A percentile compares a stretch with the other conserved stretches of the same genome.
These are phyloP conservation scores for Philypnodon macrostomus DNA, from an alignment of 2,797 vertebrate genomes.

Conservation along the genomic window DNA sequence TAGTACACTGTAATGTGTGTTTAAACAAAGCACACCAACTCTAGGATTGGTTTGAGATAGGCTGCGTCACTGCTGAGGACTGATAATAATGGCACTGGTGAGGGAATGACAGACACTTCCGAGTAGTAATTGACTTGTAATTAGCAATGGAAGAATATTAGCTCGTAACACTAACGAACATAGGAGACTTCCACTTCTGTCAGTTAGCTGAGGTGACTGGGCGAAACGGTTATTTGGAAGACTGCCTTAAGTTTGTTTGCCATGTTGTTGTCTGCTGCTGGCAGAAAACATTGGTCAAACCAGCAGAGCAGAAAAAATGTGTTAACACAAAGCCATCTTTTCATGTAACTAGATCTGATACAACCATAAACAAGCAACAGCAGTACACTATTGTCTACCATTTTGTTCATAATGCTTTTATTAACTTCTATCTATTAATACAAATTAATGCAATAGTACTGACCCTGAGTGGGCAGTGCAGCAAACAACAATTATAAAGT, in stretches of 20 bases:
- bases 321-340: slow-evolving; percentile 46
- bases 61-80: slow-evolving; percentile 29
- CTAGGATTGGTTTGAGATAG: slow-evolving; percentile 24
- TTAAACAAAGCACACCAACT: slow-evolving; percentile 5
- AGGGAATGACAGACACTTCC: slow-evolving; percentile 41
- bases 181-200: slow-evolving; percentile 26
- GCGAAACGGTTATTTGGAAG: slow-evolving; percentile 24
- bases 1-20: slow-evolving; percentile 9
- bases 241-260: slow-evolving; percentile 27
- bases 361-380: too few species aligned
- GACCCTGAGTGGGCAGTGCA: slow-evolving; percentile 17
- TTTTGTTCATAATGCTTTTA: too few species aligned
- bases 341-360: slow-evolving; percentile 39
- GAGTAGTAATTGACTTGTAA: slow-evolving; percentile 60
- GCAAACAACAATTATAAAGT: slow-evolving; percentile 51
- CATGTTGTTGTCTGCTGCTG: slow-evolving; percentile 40
- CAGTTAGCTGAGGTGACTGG: slow-evolving; percentile 43
- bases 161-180: slow-evolving; percentile 56
- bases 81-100: slow-evolving; percentile 52
- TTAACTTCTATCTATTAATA: too few species aligned
- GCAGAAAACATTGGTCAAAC: slow-evolving; percentile 48
- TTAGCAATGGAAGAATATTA: slow-evolving; percentile 64
- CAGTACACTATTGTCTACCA: too few species aligned
- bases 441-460: slow-evolving; percentile 11
- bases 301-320: slow-evolving; percentile 45